Evolutionary conservation across 2,888 invertebrate genomes (phyloP), one percentile per base, ranked within the genome.

Genomic region (Dryocosmus kuriphilus): DNA sequence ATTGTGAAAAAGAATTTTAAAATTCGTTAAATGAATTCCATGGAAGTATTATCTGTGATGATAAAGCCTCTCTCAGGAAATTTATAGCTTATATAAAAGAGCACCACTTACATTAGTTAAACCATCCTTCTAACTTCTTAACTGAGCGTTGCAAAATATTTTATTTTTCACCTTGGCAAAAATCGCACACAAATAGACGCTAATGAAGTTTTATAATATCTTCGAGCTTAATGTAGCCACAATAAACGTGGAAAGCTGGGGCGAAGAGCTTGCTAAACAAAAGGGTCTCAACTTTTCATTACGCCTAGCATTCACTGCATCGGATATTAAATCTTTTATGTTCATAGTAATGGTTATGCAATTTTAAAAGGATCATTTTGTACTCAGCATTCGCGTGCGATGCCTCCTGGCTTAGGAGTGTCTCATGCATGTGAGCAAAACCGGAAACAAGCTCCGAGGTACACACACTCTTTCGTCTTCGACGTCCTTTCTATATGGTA

Each of bases 261-360:
- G 2, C 7, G 57, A 27, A 27, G 14, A 14, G 57, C 24, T 27
- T 14, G 51, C 51, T 55, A 22, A 55, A 55, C 51, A 55, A 55
- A 22, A 55, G 22, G 22, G 51, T 75, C 77, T 61, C 78, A 74
- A 51, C 73, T 76, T 76, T 84, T 80, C 79, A 82, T 83, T 77
- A 78, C 76, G 75, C 79, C 57, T 74, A 67, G 41, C 75, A 67
- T 80, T 82, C 62, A 79, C 77, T 30, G 27, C 77, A 78, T 79
- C 82, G 83, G 84, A 82, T 83, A 84, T 83, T 82, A 83, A 84
- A 84, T 76, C 82, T 80, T 84, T 83, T 81, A 79, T 75, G 80
- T 55, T 77, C n/a, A n/a, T n/a, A n/a, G n/a, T n/a, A n/a, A 32
- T 27, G 71, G 73, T 79, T 80, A 79, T 80, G 79, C 81, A 32